A percentile compares a stretch with the other conserved stretches of the same genome.
Evolutionary conservation across 2,797 vertebrate species (phyloP).

Genomic region (Microcaecilia unicolor): DNA sequence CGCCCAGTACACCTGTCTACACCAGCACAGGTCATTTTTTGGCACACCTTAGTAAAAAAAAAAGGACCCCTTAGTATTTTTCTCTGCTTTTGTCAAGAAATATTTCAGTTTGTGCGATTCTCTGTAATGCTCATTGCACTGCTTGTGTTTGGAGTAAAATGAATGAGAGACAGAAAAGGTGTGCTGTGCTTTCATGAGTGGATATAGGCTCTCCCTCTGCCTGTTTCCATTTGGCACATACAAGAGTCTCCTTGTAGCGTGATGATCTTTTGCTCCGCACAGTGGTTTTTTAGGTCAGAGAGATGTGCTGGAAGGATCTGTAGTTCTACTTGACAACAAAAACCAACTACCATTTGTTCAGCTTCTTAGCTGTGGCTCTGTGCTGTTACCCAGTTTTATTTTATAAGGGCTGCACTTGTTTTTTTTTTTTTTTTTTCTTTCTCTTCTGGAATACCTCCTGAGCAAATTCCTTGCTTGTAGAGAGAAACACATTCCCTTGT

Average conservation of each 20-base stretch:
- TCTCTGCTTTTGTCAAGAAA: constrained; percentile 23
- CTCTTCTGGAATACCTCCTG: constrained; percentile 32
- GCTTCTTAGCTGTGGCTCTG: constrained; percentile 26
- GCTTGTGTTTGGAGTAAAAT: constrained; percentile 55
- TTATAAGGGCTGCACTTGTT: constrained; percentile 11
- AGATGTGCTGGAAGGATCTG: constrained; percentile 20
- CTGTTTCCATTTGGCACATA: constrained; percentile 25
- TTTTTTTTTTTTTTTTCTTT: neutral
- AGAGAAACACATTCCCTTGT: constrained; percentile 34
- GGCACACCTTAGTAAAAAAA: too few relatives aligned
- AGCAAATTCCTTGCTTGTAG: constrained; percentile 30
- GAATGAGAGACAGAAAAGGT: constrained; percentile 47
- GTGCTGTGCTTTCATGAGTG: constrained; percentile 60
- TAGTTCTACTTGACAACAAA: constrained; percentile 26
- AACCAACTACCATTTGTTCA: constrained; percentile 39
- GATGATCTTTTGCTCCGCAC: constrained; percentile 14
- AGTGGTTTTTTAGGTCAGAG: constrained; percentile 15
- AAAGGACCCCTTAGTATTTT: too few relatives aligned
- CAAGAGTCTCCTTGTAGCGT: constrained; percentile 9
- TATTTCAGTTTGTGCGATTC: constrained; percentile 51
- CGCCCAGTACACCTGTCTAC: too few relatives aligned
- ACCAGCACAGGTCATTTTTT: too few relatives aligned
- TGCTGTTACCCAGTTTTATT: constrained; percentile 30
- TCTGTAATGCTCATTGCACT: constrained; percentile 71
- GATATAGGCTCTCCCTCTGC: constrained; percentile 32